Evolutionary conservation across 2,797 vertebrate species (phyloP).

Genomic region (Momotus momota): DNA sequence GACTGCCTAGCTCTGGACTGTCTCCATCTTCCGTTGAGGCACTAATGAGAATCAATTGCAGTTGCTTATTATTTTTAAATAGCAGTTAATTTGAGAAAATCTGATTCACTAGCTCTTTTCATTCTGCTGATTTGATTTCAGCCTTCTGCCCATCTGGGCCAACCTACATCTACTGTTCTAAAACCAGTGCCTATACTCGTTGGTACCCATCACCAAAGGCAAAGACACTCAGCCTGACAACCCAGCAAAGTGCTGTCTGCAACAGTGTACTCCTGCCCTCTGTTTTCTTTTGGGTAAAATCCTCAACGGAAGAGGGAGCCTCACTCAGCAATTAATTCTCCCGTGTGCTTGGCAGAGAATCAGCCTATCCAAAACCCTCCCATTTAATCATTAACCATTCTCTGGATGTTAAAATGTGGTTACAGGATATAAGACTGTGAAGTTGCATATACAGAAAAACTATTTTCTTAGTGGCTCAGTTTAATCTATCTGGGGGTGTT

Average conservation of each 20-base stretch:
- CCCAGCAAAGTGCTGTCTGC: neutral
- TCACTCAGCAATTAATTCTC: neutral
- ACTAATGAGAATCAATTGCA: conserved; percentile 47
- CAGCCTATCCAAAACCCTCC: neutral
- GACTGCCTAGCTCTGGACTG: conserved; percentile 41
- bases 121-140: conserved; percentile 64
- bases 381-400: neutral
- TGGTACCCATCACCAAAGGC: neutral
- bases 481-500: neutral
- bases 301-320: neutral
- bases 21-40: conserved; percentile 27
- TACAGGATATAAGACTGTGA: neutral
- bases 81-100: conserved; percentile 65
- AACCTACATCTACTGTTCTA: conserved; percentile 5
- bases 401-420: neutral
- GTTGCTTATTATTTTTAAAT: conserved; percentile 65
- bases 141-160: conserved; percentile 51
- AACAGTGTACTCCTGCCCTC: neutral
- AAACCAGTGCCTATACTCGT: neutral
- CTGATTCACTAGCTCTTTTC: conserved; percentile 61
- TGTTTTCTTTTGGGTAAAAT: neutral
- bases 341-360: neutral
- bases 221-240: neutral
- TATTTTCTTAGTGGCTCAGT: neutral
- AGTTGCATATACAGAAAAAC: neutral